phyloP scores from a whole-genome alignment of 1,140 invertebrate species.

The Bombus turneri region DNA sequence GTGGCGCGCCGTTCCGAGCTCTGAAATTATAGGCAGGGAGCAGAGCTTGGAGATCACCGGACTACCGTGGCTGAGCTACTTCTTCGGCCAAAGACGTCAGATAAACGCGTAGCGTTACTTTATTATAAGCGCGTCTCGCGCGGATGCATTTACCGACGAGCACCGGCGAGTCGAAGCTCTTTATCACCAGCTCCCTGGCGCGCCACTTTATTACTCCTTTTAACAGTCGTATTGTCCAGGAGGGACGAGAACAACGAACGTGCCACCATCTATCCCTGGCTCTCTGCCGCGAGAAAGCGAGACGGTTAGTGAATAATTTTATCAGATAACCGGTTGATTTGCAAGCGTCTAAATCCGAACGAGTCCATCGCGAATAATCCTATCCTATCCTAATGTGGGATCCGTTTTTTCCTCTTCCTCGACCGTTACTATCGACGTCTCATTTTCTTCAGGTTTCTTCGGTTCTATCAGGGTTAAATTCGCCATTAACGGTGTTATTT shows the following conservation, averaged over 20 bases:
- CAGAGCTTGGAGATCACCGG: background rate
- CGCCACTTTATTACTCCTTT: slow-evolving; percentile 67
- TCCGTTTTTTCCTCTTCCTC: background rate
- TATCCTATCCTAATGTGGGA: background rate
- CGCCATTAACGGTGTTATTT: background rate
- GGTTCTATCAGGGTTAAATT: background rate
- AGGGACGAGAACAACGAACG: slow-evolving; percentile 35
- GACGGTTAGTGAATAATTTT: slow-evolving; percentile 47
- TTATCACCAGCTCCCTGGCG: slow-evolving; percentile 57
- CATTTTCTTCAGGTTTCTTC: background rate
- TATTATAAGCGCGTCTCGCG: slow-evolving; percentile 44
- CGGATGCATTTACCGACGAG: slow-evolving; percentile 45
- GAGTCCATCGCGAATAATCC: slow-evolving; percentile 28
- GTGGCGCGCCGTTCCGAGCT: background rate
- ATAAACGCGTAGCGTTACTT: slow-evolving; percentile 44
- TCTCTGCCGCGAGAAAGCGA: slow-evolving; percentile 11
- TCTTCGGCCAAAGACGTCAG: slow-evolving; percentile 28
- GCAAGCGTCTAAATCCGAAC: slow-evolving; percentile 22
- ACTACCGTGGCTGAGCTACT: slow-evolving; percentile 16
- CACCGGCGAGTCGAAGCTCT: slow-evolving; percentile 43
- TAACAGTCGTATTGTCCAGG: slow-evolving; percentile 69
- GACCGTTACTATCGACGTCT: background rate
- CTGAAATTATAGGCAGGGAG: slow-evolving; percentile 7
- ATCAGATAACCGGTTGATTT: slow-evolving; percentile 50
- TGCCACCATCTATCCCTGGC: background rate